Evolutionary conservation across 1,140 invertebrate genomes (phyloP).

Genomic region (Drosophila albomicans): DNA sequence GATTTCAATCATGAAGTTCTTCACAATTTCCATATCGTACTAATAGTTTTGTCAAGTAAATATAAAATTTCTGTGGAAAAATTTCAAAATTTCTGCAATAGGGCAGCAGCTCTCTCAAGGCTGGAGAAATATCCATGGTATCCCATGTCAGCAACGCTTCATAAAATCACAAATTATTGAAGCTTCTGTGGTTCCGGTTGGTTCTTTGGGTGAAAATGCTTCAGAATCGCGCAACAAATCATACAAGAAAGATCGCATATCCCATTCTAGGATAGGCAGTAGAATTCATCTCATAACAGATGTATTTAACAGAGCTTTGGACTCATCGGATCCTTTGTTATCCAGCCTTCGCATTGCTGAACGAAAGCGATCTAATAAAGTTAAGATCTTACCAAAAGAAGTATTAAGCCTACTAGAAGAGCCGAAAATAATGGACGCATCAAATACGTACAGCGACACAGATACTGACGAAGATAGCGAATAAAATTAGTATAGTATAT

Average conservation of each 20-base stretch:
- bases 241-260: not conserved
- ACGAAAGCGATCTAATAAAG: no score
- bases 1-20: not conserved
- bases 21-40: not conserved
- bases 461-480: no score
- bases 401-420: no score
- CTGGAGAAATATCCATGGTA: not conserved
- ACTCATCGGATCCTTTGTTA: conserved; percentile 4
- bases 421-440: no score
- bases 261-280: not conserved
- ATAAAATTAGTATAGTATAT: no score
- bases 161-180: not conserved
- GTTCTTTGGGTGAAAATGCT: not conserved
- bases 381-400: no score
- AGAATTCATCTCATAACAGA: not conserved
- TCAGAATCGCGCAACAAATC: not conserved
- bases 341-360: not conserved
- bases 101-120: not conserved
- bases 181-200: not conserved
- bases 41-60: not conserved
- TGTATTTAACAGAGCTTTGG: conserved; percentile 9
- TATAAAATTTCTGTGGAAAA: not conserved
- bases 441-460: no score
- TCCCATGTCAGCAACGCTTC: not conserved
- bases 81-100: not conserved